Base-by-base conservation (phyloP, 2,888 invertebrate genomes). In the Allacma fusca region DNA sequence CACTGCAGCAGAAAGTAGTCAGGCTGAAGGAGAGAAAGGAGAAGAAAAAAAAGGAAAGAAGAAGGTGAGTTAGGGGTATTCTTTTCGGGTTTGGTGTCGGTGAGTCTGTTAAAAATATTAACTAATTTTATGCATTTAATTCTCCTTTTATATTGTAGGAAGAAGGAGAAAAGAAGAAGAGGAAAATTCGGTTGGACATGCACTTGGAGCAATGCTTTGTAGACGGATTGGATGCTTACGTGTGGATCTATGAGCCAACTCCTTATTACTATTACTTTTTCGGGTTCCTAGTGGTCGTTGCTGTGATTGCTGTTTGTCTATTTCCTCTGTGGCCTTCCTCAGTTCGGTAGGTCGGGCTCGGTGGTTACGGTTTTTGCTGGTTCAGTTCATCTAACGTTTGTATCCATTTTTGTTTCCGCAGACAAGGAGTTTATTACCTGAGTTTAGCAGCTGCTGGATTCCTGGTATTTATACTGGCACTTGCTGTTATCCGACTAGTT, bases 271-370 rank as follows among this genome's bases (percentile, higher is more conserved):
- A 95, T 87, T 97, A 97, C 94, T 90, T 97, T 82, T 93, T 95
- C 85, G 98, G 98, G n/a, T 91, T 92, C 12, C 88, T 94, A 4
- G 89, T 94, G 81, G 95, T 99, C 40, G 88, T 98, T 76, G 98
- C 96, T 26, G 96, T 97, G 40, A 96, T 98, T 85, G 94, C 93
- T 19, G 92, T 99, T 57, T 99, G 99, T 88, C 90, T 99, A 86
- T 99, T 98, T 89, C 99, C 99, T n/a, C 88, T 99, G 76, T 99
- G 99, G 99, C 99, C 99, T 0, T 93, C 94, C 75, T 92, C 94
- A 84, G 93, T 98, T 84, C 91, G 93, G 90, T 92, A 87, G 86
- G 81, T 13, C 40, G n/a, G n/a, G n/a, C n/a, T n/a, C n/a, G n/a
- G n/a, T n/a, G n/a, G n/a, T n/a, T n/a, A n/a, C n/a, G n/a, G n/a